Evolutionary conservation across 2,888 invertebrate species (phyloP).

Genomic region (Mythimna vitellina): DNA sequence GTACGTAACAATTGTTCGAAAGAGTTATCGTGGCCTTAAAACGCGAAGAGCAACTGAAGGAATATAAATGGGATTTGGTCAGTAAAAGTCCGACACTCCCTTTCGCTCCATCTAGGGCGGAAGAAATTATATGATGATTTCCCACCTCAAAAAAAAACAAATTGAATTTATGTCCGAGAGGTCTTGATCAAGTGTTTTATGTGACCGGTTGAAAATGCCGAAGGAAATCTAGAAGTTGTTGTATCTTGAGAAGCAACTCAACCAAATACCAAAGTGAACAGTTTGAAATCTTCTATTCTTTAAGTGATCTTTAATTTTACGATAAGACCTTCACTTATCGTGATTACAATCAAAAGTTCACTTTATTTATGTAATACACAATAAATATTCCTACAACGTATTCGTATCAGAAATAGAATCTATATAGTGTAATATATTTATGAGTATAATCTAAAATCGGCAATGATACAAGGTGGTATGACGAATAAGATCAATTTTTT

Average conservation of each 20-base stretch:
- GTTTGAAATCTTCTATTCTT: neutral
- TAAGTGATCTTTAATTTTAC: neutral
- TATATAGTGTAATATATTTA: conserved; percentile 54
- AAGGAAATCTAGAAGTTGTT: conserved; percentile 3
- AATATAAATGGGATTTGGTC: no score
- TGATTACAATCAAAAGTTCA: conserved; percentile 17
- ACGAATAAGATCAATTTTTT: conserved; percentile 22
- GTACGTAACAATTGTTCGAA: no score
- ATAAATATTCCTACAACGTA: conserved; percentile 63
- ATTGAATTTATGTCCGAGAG: conserved; percentile 13
- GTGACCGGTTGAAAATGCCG: conserved; percentile 11
- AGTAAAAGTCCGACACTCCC: no score
- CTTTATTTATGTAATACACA: conserved; percentile 28
- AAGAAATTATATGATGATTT: no score
- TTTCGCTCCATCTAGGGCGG: no score
- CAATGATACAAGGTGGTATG: conserved; percentile 58
- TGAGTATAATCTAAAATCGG: conserved; percentile 62
- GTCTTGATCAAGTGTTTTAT: neutral
- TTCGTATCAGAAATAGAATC: conserved; percentile 58
- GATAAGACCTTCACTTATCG: conserved; percentile 4
- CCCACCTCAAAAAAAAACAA: neutral
- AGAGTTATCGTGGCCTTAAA: no score
- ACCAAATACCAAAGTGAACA: neutral
- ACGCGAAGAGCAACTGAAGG: no score
- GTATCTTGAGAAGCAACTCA: conserved; percentile 9